Evolutionary conservation across 2,888 invertebrate genomes (phyloP).

Genomic region (Nomada flava): DNA sequence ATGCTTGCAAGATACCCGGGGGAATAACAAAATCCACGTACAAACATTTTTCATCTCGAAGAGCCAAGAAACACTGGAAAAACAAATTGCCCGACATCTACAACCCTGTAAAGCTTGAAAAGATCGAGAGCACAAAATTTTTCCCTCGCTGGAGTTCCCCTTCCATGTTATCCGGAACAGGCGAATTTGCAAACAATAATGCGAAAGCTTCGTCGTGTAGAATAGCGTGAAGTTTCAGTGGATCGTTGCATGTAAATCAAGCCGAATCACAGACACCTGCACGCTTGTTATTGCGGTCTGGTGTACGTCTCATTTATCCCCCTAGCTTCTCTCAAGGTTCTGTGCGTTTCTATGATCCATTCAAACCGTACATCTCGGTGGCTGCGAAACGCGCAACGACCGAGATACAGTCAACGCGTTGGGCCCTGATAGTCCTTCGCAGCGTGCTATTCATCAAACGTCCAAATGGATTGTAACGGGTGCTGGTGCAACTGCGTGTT

Average conservation of each 20-base stretch:
- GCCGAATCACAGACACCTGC: constrained; percentile 33
- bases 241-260: constrained; percentile 45
- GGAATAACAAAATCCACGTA: no score
- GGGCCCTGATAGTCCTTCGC: constrained; percentile 62
- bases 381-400: constrained; percentile 13
- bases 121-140: no score
- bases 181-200: neutral
- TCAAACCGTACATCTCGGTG: constrained; percentile 16
- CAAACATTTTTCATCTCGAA: no score
- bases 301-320: constrained; percentile 24
- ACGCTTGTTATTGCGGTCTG: constrained; percentile 49
- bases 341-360: constrained; percentile 50
- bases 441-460: constrained; percentile 69
- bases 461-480: constrained; percentile 70
- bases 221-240: constrained; percentile 21
- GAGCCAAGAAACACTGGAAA: no score
- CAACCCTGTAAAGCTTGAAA: no score
- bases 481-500: constrained; percentile 55
- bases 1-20: no score
- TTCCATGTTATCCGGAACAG: no score
- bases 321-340: constrained; percentile 28
- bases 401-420: constrained; percentile 59
- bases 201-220: no score
- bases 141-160: no score
- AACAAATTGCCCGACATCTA: no score